These are phyloP conservation scores for Ciconia boyciana DNA, from an alignment of 2,113 vertebrate species.

Conservation along the genomic window DNA sequence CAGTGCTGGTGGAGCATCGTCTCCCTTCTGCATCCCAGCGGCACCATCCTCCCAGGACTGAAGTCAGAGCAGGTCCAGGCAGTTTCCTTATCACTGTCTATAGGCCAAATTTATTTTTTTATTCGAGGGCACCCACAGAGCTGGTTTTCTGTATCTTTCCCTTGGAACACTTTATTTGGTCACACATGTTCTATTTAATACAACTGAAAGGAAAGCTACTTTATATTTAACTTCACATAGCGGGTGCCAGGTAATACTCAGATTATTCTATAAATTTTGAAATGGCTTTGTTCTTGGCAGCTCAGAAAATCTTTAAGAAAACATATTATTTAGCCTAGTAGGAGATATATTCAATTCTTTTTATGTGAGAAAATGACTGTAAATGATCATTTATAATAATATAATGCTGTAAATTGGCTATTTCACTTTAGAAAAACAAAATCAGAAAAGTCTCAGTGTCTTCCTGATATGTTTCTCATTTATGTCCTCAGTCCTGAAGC, in stretches of 20 bases:
- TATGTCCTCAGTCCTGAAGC: background rate
- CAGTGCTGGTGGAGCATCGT: rapidly evolving
- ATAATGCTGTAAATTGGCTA: background rate
- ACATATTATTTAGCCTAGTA: background rate
- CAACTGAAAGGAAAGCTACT: background rate
- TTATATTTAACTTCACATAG: background rate
- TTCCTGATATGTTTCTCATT: background rate
- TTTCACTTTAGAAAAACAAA: background rate
- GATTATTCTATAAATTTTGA: background rate
- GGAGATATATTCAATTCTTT: background rate
- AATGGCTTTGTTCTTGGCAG: background rate
- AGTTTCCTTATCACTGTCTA: background rate
- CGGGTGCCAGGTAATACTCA: background rate
- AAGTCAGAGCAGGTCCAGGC: background rate
- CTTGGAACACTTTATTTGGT: background rate
- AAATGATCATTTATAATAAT: background rate
- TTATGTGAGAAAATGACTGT: background rate
- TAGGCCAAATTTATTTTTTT: background rate
- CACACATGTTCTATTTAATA: background rate
- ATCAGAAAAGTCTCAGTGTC: background rate
- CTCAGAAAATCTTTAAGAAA: background rate
- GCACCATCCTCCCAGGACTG: background rate
- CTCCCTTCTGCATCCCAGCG: background rate
- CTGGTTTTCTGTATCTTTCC: background rate
- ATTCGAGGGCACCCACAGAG: background rate